Percentiles rank a stretch among this genome's conserved stretches.
phyloP scores from a whole-genome alignment of 2,888 invertebrate species.

The Cenopis cana region DNA sequence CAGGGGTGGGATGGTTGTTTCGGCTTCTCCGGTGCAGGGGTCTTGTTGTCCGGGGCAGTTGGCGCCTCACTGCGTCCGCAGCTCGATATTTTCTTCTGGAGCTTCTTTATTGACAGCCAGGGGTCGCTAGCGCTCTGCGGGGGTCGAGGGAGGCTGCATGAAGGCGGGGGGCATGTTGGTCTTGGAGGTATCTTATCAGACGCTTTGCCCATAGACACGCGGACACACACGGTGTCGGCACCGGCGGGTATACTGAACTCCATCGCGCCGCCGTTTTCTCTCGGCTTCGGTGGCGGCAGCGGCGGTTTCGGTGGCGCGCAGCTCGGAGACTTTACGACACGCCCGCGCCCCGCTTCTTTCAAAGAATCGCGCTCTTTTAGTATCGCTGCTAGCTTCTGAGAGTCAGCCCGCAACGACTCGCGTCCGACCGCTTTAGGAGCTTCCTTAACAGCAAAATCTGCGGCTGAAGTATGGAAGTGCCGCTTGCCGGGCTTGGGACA shows the following conservation, averaged over 20 bases:
- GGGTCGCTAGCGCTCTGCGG: slow-evolving; percentile 16
- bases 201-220: slow-evolving; percentile 42
- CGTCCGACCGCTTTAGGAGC: neutral
- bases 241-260: slow-evolving; percentile 43
- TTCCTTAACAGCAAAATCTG: neutral
- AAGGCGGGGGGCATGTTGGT: neutral
- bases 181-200: neutral
- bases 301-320: slow-evolving; percentile 38
- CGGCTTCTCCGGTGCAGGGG: slow-evolving; percentile 9
- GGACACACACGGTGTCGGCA: slow-evolving; percentile 31
- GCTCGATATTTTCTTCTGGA: slow-evolving; percentile 35
- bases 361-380: slow-evolving; percentile 20
- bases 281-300: slow-evolving; percentile 17
- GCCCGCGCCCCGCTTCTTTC: slow-evolving; percentile 24
- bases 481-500: neutral
- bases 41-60: slow-evolving; percentile 2
- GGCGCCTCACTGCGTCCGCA: slow-evolving; percentile 11
- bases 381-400: slow-evolving; percentile 9
- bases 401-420: slow-evolving; percentile 7
- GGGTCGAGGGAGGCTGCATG: neutral
- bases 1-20: slow-evolving; percentile 9
- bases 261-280: slow-evolving; percentile 35
- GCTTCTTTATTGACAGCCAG: slow-evolving; percentile 33
- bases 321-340: slow-evolving; percentile 1
- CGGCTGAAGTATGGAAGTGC: slow-evolving; percentile 16